Base-by-base conservation (phyloP, 2,888 invertebrate species). In the Spilarctia lutea region DNA sequence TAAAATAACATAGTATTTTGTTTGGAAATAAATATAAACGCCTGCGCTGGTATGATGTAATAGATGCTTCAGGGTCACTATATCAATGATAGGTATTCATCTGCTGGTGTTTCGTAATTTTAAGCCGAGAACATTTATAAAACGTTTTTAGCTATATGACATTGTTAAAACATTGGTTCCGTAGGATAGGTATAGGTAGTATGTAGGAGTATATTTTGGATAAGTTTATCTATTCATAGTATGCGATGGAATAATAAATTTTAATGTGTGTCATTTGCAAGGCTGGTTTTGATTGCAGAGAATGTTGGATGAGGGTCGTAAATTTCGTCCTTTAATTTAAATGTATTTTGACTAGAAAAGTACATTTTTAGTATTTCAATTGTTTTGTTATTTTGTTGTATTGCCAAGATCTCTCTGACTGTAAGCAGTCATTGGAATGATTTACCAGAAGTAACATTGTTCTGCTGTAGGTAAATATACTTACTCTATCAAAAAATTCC, bases 1-100 rank as follows among this genome's bases (percentile, higher is more conserved):
- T 88, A 87, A 81, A 88, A 88, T 89, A 88, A 84, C 79, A 79
- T 82, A 82, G 83, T 86, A 81, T 71, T 83, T 63, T 85, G 76
- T 68, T 81, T 72, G 73, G 68, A 77, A 79, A 80, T 56, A 66
- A 75, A 79, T 74, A 79, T 48, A 65, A 76, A 79, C 74, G 30
- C 78, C 72, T 79, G 65, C 79, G 71, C 68, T 72, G 52, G 39
- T 78, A 60, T 79, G 71, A 72, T 77, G 80, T 81, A 84, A 82
- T 83, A 75, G 79, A 71, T 83, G 69, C 71, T 75, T 77, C 75
- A 79, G 78, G 77, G 76, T 76, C 75, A 74, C 39, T 27, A 74
- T 70, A 79, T 79, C 72, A 72, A 72, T 77, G 73, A 75, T 73
- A 73, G 65, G 75, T 70, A 75, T 75, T 76, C 72, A 75, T 75